A percentile compares a stretch with the other conserved stretches of the same genome.
Conservation (phyloP, 2,113 vertebrate species). For the Agelaius tricolor region DNA sequence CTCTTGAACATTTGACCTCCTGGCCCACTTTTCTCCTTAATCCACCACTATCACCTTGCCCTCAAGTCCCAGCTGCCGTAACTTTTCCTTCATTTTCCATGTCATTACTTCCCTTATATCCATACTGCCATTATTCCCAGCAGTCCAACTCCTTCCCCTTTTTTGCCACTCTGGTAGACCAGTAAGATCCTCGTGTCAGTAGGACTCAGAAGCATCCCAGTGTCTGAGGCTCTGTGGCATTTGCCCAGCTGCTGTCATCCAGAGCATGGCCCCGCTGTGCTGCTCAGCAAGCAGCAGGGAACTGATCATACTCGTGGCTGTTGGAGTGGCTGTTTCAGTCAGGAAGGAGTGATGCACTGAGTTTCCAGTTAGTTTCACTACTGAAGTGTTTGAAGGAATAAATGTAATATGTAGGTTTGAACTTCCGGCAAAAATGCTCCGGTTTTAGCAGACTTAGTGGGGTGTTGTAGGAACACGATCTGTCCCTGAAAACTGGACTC, state of each 20-base stretch:
- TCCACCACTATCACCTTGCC: not conserved
- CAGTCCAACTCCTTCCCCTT: not conserved
- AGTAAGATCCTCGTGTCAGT: rapidly evolving
- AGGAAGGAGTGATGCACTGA: not conserved
- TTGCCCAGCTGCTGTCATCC: not conserved
- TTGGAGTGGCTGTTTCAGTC: not conserved
- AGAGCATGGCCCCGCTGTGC: not conserved
- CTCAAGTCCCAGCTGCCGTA: not conserved
- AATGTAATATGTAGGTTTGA: not conserved
- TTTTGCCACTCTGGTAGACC: not conserved
- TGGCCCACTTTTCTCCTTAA: not conserved
- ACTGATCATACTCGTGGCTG: not conserved
- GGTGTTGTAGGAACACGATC: not conserved
- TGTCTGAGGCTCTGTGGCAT: not conserved
- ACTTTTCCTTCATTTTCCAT: not conserved
- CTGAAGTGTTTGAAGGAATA: not conserved
- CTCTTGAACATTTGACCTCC: not conserved
- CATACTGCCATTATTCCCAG: not conserved
- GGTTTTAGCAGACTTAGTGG: not conserved
- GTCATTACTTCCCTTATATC: not conserved
- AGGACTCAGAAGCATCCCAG: not conserved
- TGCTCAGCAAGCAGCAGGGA: not conserved
- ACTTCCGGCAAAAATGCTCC: not conserved
- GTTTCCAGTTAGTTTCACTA: not conserved
- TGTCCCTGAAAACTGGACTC: not conserved